Percentiles rank a stretch among this genome's conserved stretches.
These are phyloP conservation scores for Arion vulgaris DNA, from an alignment of 1,140 invertebrate genomes.

Conservation along the genomic window DNA sequence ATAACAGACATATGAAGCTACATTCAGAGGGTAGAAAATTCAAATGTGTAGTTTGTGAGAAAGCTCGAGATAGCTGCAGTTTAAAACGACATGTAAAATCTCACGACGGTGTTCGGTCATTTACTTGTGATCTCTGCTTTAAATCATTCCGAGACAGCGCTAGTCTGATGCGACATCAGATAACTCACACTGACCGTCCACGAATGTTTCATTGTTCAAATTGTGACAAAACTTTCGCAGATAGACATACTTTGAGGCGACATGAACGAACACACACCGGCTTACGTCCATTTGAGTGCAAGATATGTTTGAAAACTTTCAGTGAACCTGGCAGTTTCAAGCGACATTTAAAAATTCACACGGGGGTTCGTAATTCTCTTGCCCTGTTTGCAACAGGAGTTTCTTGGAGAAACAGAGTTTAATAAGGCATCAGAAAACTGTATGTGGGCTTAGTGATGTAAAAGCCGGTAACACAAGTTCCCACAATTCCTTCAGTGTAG, in stretches of 20 bases:
- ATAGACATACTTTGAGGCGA: slow-evolving; percentile 39
- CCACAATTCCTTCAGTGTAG: not conserved
- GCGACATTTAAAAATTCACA: slow-evolving; percentile 46
- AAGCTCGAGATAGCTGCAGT: slow-evolving; percentile 18
- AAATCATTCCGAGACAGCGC: slow-evolving; percentile 29
- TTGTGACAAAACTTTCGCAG: slow-evolving; percentile 42
- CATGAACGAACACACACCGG: slow-evolving; percentile 83
- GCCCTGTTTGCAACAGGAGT: slow-evolving; percentile 34
- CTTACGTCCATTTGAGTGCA: slow-evolving; percentile 41
- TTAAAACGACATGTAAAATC: slow-evolving; percentile 30
- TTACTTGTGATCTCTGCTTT: slow-evolving; percentile 23
- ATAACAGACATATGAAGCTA: slow-evolving; percentile 38
- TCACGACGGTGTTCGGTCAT: slow-evolving; percentile 13
- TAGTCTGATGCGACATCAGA: slow-evolving; percentile 2
- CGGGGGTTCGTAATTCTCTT: slow-evolving; percentile 43
- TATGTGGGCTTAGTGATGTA: slow-evolving; percentile 19
- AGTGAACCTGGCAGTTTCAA: slow-evolving; percentile 42
- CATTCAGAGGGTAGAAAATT: slow-evolving; percentile 32
- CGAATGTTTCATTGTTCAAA: slow-evolving; percentile 63
- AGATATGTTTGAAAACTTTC: slow-evolving; percentile 44
- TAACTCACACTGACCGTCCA: slow-evolving; percentile 81
- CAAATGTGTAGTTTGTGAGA: slow-evolving; percentile 24
- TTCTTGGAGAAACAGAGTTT: slow-evolving; percentile 43
- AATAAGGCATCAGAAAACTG: slow-evolving; percentile 33
- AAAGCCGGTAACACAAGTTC: not conserved